Conservation (phyloP, 2,888 invertebrate species). For the Rhingia campestris region DNA sequence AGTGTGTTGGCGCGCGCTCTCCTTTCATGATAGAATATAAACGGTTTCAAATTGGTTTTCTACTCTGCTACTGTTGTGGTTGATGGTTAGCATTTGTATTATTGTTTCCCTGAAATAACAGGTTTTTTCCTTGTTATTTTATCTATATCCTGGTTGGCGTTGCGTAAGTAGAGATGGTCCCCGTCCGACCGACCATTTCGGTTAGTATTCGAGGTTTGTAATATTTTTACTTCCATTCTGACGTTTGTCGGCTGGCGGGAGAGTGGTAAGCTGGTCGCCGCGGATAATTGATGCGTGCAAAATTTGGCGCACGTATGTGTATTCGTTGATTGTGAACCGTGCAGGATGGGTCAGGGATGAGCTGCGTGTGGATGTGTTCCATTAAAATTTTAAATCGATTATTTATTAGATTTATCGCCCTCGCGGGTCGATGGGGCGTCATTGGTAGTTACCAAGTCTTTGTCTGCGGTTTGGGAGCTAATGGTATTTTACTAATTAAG, state of each 20-base stretch:
- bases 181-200: conserved; percentile 52
- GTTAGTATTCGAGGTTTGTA: conserved; percentile 73
- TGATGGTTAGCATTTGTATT: conserved; percentile 63
- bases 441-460: conserved; percentile 48
- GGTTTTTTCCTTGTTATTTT: conserved; percentile 14
- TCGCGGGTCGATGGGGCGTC: not conserved
- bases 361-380: conserved; percentile 34
- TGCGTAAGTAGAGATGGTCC: not conserved
- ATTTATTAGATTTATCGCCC: conserved; percentile 68
- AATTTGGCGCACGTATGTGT: conserved; percentile 53
- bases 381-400: conserved; percentile 72
- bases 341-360: not conserved
- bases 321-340: conserved; percentile 32
- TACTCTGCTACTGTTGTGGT: conserved; percentile 55
- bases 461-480: conserved; percentile 62
- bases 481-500: conserved; percentile 70
- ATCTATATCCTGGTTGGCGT: conserved; percentile 16
- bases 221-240: conserved; percentile 51
- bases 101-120: conserved; percentile 65
- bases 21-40: conserved; percentile 68
- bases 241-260: too few relatives aligned
- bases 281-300: conserved; percentile 54
- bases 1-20: conserved; percentile 38
- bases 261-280: not conserved
- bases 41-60: conserved; percentile 71